Evolutionary conservation across 1,140 invertebrate genomes (phyloP), one percentile per base, ranked within the genome.

Genomic region (Drosophila virilis): DNA sequence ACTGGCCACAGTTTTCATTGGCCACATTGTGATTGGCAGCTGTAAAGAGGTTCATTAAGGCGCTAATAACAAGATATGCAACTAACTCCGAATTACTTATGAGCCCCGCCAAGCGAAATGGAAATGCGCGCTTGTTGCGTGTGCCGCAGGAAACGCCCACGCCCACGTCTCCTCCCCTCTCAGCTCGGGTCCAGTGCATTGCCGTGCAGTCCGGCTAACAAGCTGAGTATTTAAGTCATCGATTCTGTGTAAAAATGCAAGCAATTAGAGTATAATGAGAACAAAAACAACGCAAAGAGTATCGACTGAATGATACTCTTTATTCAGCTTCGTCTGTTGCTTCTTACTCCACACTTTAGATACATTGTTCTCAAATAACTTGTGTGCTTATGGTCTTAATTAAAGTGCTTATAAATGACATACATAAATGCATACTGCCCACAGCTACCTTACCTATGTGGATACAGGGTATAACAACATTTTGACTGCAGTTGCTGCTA

Each of bases 11-110:
- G 45, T 65, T 65, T 57, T 52, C 51, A 82, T 67, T 66, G 75
- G 35, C 54, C 67, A 32, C 37, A 43, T 70, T 61, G 64, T 83
- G 80, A 79, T 83, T 84, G 80, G 72, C 80, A 79, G 80, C 61
- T 66, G 62, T 78, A 83, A 83, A 83, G 77, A 84, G 72, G 76
- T 83, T 83, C 80, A 83, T 83, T 83, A 83, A 78, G 69, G 72
- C 72, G 72, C 72, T 84, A 83, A 83, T 80, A 82, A 82, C 71
- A 67, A 79, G 80, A 71, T 76, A 79, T 75, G 79, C 64, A 74
- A 70, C 79, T 51, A 52, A 17, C n/a, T 62, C 48, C 12, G 58
- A 80, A 64, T 77, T 50, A 43, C 9, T 35, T 28, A 50, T 45
- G n/a, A 37, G 10, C 7, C 13, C 32, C 15, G n/a, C 12, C 52